Evolutionary conservation across 2,888 invertebrate genomes (phyloP).

Genomic region (Apoda limacodes): DNA sequence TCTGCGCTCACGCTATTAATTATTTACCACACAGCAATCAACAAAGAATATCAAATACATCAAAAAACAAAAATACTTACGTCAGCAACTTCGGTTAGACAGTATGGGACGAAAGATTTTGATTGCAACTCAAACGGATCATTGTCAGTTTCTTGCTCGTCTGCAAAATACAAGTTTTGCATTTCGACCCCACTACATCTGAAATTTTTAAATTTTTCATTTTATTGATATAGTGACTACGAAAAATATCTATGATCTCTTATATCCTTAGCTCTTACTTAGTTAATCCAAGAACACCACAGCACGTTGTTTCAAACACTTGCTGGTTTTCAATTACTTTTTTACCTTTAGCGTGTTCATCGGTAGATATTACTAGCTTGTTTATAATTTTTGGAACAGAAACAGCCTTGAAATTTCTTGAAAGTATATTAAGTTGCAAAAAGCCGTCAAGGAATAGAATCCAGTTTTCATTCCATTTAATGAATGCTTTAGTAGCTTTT

Average conservation of each 20-base stretch:
- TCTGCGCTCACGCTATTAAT: too few species aligned
- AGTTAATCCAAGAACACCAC: not conserved
- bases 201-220: too few species aligned
- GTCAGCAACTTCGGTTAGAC: not conserved
- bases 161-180: not conserved
- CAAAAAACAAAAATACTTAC: too few species aligned
- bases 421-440: conserved; percentile 19
- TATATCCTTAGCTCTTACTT: too few species aligned
- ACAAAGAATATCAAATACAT: too few species aligned
- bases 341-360: not conserved
- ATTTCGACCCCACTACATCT: not conserved
- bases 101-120: not conserved
- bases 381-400: conserved; percentile 6
- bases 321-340: not conserved
- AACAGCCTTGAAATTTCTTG: conserved; percentile 14
- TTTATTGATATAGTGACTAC: too few species aligned
- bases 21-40: too few species aligned
- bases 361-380: not conserved
- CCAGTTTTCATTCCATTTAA: conserved; percentile 20
- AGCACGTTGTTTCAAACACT: not conserved
- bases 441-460: conserved; percentile 19
- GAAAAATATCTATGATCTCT: too few species aligned
- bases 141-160: not conserved
- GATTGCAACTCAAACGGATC: not conserved
- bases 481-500: conserved; percentile 12